Evolutionary conservation across 2,888 invertebrate species (phyloP), one percentile per base, ranked within the genome.

Genomic region (Cosmorhoe ocellata): DNA sequence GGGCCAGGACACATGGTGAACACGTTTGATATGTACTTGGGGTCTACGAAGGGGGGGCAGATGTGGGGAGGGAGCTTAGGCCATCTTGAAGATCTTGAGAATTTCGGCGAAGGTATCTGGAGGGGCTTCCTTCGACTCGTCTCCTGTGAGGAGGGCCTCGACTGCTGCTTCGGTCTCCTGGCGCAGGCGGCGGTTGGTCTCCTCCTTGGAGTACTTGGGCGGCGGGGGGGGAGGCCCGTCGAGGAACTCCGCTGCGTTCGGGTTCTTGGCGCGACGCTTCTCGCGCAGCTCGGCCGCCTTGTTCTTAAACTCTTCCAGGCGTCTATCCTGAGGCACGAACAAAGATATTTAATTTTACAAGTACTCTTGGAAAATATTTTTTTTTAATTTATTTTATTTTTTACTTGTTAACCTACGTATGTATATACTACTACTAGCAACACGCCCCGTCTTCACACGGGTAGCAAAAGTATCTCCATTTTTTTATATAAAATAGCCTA

Each of bases 141-240:
- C 50, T 11, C 50, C 50, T 1, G 43, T 50, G 7, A 39, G 33
- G 3, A 50, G 8, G 24, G 50, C 50, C 5, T 43, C 40, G 30
- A 40, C 26, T 14, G 50, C 50, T 5, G 41, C 45, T 11, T 51
- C 28, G n/a, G 45, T 51, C 5, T 51, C 45, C 13, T 45, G 36
- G 10, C 40, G 31, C 0, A 51, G 31, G 1, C 40, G 30, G 6
- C 30, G 40, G 14, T 32, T 32, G 3, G 7, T 40, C 24, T 51
- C 45, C 14, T 51, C 45, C 2, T 44, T 14, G n/a, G 44, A 30
- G 8, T 31, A 11, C 7, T 36, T 12, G 5, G 47, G 47, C 22
- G 14, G 31, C n/a, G 31, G 12, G 1, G 37, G 37, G 0, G 27
- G 27, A 2, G 18, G 40, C 2, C 30, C 22, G 22, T 12, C 12